A percentile compares a stretch with the other conserved stretches of the same genome.
phyloP scores from a whole-genome alignment of 2,888 invertebrate genomes.

The Tiphia femorata region DNA sequence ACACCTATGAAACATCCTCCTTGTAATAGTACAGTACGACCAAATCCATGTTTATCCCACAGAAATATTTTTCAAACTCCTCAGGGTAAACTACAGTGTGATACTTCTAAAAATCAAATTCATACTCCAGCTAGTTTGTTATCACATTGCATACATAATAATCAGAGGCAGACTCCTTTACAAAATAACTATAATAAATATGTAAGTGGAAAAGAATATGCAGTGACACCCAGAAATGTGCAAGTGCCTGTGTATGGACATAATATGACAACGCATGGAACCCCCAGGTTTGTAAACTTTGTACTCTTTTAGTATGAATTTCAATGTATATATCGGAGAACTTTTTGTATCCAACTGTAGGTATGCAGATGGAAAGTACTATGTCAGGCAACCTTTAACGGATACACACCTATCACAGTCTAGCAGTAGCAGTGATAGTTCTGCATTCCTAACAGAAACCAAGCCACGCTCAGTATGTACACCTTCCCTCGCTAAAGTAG shows the following conservation, averaged over 20 bases:
- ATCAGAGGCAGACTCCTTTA: conserved; percentile 50
- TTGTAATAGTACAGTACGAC: conserved; percentile 32
- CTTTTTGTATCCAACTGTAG: not conserved
- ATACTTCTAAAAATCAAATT: conserved; percentile 35
- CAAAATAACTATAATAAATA: too few relatives aligned
- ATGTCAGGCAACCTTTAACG: conserved; percentile 53
- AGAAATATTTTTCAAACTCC: conserved; percentile 60
- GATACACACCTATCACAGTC: conserved; percentile 41
- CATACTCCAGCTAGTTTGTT: conserved; percentile 57
- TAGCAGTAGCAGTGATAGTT: conserved; percentile 1
- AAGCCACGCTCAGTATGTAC: conserved; percentile 22
- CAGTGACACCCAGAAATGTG: conserved; percentile 40
- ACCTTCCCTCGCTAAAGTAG: conserved; percentile 33
- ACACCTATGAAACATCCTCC: conserved; percentile 59
- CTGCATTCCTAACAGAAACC: conserved; percentile 1
- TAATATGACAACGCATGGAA: conserved; percentile 34
- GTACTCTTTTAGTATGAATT: too few relatives aligned
- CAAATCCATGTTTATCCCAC: conserved; percentile 55
- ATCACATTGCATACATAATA: conserved; percentile 47
- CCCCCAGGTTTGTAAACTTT: conserved; percentile 38
- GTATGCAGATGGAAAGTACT: conserved; percentile 42
- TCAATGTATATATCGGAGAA: conserved; percentile 10
- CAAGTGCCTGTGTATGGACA: conserved; percentile 35
- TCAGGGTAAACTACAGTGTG: conserved; percentile 41
- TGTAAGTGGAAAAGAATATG: conserved; percentile 25